phyloP scores from a whole-genome alignment of 1,140 invertebrate genomes.

The Protaetia brevitarsis region DNA sequence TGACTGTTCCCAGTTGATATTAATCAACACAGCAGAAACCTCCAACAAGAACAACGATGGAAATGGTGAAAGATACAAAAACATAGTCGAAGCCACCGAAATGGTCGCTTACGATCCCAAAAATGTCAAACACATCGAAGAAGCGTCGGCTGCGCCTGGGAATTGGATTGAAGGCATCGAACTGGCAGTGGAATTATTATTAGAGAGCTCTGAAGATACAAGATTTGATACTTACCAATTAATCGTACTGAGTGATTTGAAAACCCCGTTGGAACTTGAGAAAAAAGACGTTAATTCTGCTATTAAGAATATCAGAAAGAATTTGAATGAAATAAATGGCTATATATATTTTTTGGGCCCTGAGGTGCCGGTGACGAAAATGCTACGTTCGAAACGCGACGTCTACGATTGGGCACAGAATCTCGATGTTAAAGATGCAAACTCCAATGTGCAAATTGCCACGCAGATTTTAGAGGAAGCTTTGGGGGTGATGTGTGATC shows the following conservation, averaged over 20 bases:
- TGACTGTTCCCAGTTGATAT: not conserved
- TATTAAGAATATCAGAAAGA: not conserved
- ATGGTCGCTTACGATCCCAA: not conserved
- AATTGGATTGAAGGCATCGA: conserved; percentile 10
- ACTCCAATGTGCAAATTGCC: not conserved
- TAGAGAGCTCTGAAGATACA: not conserved
- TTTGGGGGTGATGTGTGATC: conserved; percentile 1
- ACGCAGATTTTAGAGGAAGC: not conserved
- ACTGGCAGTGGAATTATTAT: not conserved
- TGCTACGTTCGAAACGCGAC: not conserved
- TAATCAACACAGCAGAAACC: not conserved
- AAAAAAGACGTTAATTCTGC: not conserved
- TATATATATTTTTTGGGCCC: conserved; percentile 16
- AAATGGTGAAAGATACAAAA: not conserved
- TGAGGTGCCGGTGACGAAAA: not conserved
- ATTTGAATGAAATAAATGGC: not conserved
- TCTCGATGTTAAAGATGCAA: not conserved
- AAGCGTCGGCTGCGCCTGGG: not conserved
- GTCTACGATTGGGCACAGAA: not conserved
- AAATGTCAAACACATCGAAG: conserved; percentile 3
- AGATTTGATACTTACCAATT: not conserved
- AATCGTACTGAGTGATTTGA: not conserved
- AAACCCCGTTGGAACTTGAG: not conserved
- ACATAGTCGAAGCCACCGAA: not conserved
- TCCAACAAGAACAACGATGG: not conserved